Base-by-base conservation (phyloP, 92 coral and sea anemone genomes). In the Chrysogorgia sp. region DNA sequence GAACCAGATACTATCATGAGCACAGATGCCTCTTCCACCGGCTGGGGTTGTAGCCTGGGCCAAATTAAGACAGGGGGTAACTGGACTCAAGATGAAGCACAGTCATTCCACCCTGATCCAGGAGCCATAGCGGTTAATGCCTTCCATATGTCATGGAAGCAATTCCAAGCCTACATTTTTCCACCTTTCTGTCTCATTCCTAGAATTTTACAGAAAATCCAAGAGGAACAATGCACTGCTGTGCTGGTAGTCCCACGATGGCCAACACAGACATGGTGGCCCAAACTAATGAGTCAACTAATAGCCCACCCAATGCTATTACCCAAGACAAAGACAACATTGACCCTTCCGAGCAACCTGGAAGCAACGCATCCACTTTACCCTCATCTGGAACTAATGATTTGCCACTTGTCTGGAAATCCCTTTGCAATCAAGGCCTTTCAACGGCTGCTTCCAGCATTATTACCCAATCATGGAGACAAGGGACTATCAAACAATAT, bases 61-160 rank as follows among this genome's bases (percentile, higher is more conserved):
- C 7, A 45, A 23, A 25, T 10, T 0, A 45, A 41, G 1, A 78
- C 86, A 30, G 88, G 88, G 40, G 89, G 92, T 32, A 49, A 68
- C 34, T 86, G 93, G 93, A 72, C 84, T 75, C 78, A 82, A 65
- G 82, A 69, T 19, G 87, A 88, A 69, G 88, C 80, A 26, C 55
- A 76, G 43, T 69, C 85, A 21, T 81, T 10, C 32, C 58, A 62
- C 61, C 80, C 85, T 32, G 63, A 81, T 43, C 85, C 85, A 22
- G 62, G 40, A 49, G 85, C 85, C 34, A 31, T 70, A 13, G 85
- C 53, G 10, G 56, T 70, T 6, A 70, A 81, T 61, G 79, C 85
- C 14, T 59, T 76, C 32, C 52, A 21, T 48, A 2, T 62, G 57
- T 60, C 76, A 30, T 59, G 72, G 76, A 63, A 78, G 49, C 28